Evolutionary conservation across 2,888 invertebrate species (phyloP).

Genomic region (Sphecodes monilicornis): DNA sequence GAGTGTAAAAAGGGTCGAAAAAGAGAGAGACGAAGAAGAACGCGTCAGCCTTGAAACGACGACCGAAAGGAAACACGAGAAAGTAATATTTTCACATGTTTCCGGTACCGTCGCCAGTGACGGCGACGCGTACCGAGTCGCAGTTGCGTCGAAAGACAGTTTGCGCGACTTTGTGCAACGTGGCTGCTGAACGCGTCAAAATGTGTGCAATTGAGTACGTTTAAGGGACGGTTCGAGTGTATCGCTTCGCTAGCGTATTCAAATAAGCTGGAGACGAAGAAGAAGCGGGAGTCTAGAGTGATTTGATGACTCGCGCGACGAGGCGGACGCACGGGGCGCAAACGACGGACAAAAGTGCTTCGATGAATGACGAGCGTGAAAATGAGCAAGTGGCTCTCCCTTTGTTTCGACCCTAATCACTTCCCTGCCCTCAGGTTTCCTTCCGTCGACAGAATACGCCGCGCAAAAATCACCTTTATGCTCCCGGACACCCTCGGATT

Average conservation of each 20-base stretch:
- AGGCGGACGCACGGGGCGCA: neutral
- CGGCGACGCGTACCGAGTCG: neutral
- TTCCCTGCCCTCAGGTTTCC: neutral
- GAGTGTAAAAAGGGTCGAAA: constrained; percentile 26
- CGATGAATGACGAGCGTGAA: constrained; percentile 15
- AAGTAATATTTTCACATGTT: constrained; percentile 23
- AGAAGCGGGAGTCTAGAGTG: constrained; percentile 4
- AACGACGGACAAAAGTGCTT: constrained; percentile 1
- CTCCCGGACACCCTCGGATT: neutral
- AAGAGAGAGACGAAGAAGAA: neutral
- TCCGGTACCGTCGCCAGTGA: neutral
- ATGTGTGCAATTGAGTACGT: constrained; percentile 31
- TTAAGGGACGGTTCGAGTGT: constrained; percentile 12
- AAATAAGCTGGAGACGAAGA: neutral
- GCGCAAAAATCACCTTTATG: neutral
- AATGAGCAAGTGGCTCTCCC: constrained; percentile 9
- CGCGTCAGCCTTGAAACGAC: constrained; percentile 24
- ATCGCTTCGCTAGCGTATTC: constrained; percentile 5
- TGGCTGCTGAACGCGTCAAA: neutral
- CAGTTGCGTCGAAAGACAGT: neutral
- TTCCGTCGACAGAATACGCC: neutral
- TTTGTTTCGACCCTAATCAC: constrained; percentile 12
- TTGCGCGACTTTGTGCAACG: neutral
- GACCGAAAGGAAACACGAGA: constrained; percentile 21
- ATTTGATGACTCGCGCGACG: constrained; percentile 1